Evolutionary conservation across 2,888 invertebrate species (phyloP).

Genomic region (Spilosoma lubricipeda): DNA sequence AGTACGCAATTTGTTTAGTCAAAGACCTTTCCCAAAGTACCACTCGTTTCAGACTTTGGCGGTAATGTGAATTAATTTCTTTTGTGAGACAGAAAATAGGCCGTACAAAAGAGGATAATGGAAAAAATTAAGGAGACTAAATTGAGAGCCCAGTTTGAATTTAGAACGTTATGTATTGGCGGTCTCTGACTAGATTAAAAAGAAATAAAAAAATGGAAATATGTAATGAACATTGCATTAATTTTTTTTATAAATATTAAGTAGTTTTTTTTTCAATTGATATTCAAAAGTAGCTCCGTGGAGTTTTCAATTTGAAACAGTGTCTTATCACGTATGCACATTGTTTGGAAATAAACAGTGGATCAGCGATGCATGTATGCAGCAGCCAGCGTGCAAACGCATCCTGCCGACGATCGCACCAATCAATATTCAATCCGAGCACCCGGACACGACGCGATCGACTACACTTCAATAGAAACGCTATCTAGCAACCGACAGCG

Average conservation of each 20-base stretch:
- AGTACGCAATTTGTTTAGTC: constrained; percentile 21
- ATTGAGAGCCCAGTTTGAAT: constrained; percentile 5
- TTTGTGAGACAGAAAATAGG: constrained; percentile 17
- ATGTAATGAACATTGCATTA: background rate
- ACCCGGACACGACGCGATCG: constrained; percentile 74
- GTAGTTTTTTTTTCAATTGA: constrained; percentile 44
- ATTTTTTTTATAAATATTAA: constrained; percentile 28
- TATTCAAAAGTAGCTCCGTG: constrained; percentile 57
- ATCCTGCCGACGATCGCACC: constrained; percentile 61
- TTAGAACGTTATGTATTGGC: constrained; percentile 1
- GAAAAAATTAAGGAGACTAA: constrained; percentile 1
- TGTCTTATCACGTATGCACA: constrained; percentile 56
- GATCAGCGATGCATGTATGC: constrained; percentile 65
- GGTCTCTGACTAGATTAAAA: background rate
- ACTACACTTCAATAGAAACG: constrained; percentile 78
- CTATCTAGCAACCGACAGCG: constrained; percentile 75
- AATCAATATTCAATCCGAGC: constrained; percentile 75
- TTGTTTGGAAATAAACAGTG: constrained; percentile 64
- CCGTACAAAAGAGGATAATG: constrained; percentile 14
- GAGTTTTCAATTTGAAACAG: constrained; percentile 62
- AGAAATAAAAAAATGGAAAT: background rate
- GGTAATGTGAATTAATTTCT: constrained; percentile 21
- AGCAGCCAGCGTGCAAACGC: constrained; percentile 64
- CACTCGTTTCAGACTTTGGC: constrained; percentile 19
- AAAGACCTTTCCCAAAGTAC: constrained; percentile 19